Base-by-base conservation (phyloP, 1,140 invertebrate species). In the Antheraea pernyi region DNA sequence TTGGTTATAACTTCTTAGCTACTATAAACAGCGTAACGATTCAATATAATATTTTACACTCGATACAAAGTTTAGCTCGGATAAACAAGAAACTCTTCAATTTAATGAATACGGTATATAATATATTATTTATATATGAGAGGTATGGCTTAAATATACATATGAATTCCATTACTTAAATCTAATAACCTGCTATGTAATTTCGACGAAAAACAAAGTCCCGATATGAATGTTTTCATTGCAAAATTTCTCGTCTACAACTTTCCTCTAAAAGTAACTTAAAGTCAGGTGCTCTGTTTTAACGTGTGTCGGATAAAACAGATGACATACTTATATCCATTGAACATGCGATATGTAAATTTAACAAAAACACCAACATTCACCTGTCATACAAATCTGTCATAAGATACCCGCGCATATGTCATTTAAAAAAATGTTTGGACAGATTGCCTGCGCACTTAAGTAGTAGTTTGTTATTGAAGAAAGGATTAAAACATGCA, bases 301-400 rank as follows among this genome's bases (percentile, higher is more conserved):
- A 73, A 67, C 69, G 64, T 69, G 64, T 53, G 46, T 69, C 37
- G 11, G 39, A 11, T 53, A 37, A 13, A 58, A 65, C 79, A 81
- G 77, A 75, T 81, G 79, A 76, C 69, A 76, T 30, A 42, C 58
- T 72, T 69, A 66, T 74, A 71, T 75, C 71, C 69, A 75, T 67
- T 62, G 65, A 68, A 67, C 80, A 81, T 65, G 74, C 73, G 74
- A 75, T 76, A 78, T 74, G 60, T 65, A 72, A 72, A 76, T 37
- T 19, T 59, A 30, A 72, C 37, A 75, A 80, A 76, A 78, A 71
- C 9, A 61, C 10, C 60, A 59, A 53, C 68, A 69, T 71, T 68
- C 76, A 79, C 77, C 78, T 82, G 80, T 74, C 68, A 63, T 22
- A 48, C 64, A 67, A 72, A 72, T 74, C 53, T 67, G 77, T 71